phyloP scores from a whole-genome alignment of 2,113 vertebrate genomes.

The Chamaea fasciata region DNA sequence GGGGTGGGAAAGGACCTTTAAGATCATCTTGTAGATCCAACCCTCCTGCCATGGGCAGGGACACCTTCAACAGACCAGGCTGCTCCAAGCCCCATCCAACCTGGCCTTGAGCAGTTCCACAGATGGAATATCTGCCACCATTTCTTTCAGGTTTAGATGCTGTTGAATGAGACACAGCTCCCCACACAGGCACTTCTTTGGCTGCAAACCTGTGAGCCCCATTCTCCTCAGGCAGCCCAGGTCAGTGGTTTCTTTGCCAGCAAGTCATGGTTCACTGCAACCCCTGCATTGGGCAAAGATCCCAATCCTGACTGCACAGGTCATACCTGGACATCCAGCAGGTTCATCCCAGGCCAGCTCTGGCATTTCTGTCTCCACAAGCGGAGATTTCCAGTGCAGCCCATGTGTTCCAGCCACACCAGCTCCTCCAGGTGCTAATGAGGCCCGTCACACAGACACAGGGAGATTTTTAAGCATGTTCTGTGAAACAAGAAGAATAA shows the following conservation, averaged over 20 bases:
- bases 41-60: not conserved
- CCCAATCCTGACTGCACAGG: not conserved
- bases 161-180: not conserved
- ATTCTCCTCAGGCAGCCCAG: not conserved
- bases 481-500: slow-evolving; percentile 40
- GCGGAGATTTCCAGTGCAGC: not conserved
- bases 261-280: not conserved
- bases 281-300: not conserved
- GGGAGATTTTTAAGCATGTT: not conserved
- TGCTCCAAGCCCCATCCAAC: not conserved
- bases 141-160: not conserved
- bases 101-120: not conserved
- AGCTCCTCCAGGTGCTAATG: not conserved
- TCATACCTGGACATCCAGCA: slow-evolving; percentile 4
- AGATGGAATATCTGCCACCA: not conserved
- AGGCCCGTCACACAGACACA: not conserved
- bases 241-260: not conserved
- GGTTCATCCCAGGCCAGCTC: not conserved
- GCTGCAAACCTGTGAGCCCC: not conserved
- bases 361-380: not conserved
- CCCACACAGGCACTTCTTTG: not conserved
- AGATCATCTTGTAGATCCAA: not conserved
- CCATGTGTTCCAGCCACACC: not conserved
- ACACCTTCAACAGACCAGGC: not conserved
- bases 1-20: not conserved